Evolutionary conservation across 2,888 invertebrate species (phyloP).

Genomic region (Stramonita haemastoma): DNA sequence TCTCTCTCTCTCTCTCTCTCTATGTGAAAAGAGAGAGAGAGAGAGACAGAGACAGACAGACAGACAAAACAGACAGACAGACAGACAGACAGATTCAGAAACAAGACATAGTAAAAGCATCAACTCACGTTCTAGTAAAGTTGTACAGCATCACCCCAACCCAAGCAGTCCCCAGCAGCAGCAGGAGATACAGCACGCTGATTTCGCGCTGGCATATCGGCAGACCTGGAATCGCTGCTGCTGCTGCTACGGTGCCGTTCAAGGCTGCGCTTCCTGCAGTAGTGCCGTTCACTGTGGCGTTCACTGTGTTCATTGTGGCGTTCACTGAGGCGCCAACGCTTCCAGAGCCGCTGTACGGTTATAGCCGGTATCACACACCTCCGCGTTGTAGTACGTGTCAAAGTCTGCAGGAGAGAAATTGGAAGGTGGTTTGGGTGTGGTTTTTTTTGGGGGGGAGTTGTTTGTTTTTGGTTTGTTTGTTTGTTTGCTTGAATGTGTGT

Average conservation of each 20-base stretch:
- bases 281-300: not conserved
- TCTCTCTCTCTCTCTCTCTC: too few species aligned
- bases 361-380: constrained; percentile 23
- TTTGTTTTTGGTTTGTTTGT: too few species aligned
- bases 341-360: constrained; percentile 17
- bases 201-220: constrained; percentile 79
- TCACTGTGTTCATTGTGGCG: not conserved
- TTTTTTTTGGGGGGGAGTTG: too few species aligned
- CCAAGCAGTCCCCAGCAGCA: constrained; percentile 82
- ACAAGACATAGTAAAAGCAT: not conserved
- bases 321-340: not conserved
- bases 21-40: too few species aligned
- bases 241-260: not conserved
- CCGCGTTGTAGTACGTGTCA: constrained; percentile 31
- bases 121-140: constrained; percentile 81
- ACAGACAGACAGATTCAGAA: not conserved
- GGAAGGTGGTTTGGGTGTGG: too few species aligned
- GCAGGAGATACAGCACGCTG: constrained; percentile 81
- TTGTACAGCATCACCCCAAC: constrained; percentile 81
- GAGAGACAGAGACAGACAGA: not conserved
- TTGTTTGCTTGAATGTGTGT: too few species aligned
- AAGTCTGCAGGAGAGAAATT: constrained; percentile 33
- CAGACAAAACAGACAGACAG: not conserved
- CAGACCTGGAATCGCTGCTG: not conserved
- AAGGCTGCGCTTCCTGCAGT: too few species aligned